Conservation (phyloP, 2,797 vertebrate genomes). For the Limnodromus scolopaceus region DNA sequence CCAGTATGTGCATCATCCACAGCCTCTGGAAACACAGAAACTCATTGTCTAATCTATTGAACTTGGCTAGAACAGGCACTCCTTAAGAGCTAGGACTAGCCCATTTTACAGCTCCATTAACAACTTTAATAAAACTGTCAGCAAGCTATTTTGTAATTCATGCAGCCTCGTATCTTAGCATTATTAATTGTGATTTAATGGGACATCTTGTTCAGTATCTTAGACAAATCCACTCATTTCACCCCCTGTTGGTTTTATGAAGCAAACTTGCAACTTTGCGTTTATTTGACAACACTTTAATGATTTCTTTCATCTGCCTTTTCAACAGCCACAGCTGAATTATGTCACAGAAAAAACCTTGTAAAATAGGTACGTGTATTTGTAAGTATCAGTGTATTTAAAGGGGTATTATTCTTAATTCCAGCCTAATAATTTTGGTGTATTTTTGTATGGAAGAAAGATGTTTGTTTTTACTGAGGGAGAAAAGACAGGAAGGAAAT, state of each 20-base stretch:
- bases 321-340: neutral
- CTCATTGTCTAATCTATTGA: neutral
- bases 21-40: slow-evolving; percentile 24
- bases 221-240: slow-evolving; percentile 1
- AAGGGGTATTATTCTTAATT: neutral
- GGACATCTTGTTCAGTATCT: neutral
- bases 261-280: neutral
- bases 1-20: neutral
- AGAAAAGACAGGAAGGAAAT: neutral
- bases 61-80: neutral
- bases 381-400: neutral
- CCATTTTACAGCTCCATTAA: slow-evolving; percentile 29
- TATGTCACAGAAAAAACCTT: neutral
- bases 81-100: neutral
- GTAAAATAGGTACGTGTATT: neutral
- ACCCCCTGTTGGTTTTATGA: neutral
- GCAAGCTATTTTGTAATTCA: neutral
- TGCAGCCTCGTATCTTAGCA: neutral
- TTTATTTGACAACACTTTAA: neutral
- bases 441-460: neutral
- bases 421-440: neutral
- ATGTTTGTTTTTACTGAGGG: neutral
- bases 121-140: slow-evolving; percentile 29
- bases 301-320: neutral
- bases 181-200: slow-evolving; percentile 52